phyloP scores from a whole-genome alignment of 1,140 invertebrate genomes.

The Tyrophagus putrescentiae region DNA sequence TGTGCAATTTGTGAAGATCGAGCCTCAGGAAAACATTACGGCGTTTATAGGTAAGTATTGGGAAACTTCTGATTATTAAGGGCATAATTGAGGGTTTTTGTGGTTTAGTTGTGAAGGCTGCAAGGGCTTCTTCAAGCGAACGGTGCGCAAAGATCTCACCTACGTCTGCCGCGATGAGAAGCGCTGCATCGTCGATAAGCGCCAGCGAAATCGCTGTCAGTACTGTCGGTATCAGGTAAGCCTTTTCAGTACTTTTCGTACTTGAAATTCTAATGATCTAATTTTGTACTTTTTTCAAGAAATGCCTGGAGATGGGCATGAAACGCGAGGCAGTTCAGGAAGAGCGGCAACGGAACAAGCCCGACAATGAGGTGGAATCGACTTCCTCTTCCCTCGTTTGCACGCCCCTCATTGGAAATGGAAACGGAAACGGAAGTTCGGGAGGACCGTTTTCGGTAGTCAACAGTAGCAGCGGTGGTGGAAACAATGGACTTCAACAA shows the following conservation, averaged over 20 bases:
- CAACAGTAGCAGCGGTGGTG: no score
- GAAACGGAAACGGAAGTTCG: no score
- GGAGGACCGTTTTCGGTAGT: no score
- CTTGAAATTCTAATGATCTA: no score
- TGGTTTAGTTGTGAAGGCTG: slow-evolving; percentile 48
- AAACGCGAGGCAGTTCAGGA: slow-evolving; percentile 85
- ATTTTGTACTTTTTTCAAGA: no score
- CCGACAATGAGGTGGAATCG: slow-evolving; percentile 44
- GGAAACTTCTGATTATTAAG: neutral
- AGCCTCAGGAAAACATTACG: slow-evolving; percentile 87
- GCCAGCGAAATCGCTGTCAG: slow-evolving; percentile 93
- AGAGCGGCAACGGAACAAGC: slow-evolving; percentile 64
- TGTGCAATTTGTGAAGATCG: slow-evolving; percentile 87
- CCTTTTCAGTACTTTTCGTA: no score
- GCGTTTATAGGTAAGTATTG: slow-evolving; percentile 63
- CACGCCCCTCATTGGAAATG: no score
- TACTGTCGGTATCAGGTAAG: slow-evolving; percentile 89
- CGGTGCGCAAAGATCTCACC: slow-evolving; percentile 92
- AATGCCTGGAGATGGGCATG: slow-evolving; percentile 94
- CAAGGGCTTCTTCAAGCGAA: slow-evolving; percentile 98
- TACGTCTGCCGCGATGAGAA: slow-evolving; percentile 95
- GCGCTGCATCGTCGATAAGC: slow-evolving; percentile 92
- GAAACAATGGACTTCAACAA: no score
- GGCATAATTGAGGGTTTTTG: neutral
- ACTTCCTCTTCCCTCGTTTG: no score